Conservation (phyloP, 1,140 invertebrate species). For the Anastrepha ludens region DNA sequence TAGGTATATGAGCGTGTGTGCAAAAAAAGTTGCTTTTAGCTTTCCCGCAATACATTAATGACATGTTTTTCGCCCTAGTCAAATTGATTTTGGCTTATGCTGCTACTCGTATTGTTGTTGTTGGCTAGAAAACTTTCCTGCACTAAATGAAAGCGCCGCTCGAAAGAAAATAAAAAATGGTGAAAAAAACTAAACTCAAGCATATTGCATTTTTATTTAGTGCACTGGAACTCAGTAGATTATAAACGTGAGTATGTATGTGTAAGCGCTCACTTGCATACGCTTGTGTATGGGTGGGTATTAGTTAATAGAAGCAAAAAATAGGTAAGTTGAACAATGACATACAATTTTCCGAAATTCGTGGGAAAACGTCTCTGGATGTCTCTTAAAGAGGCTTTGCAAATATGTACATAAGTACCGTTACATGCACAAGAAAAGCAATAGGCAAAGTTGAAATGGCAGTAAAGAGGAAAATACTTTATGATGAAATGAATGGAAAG, state of each 20-base stretch:
- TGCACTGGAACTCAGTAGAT: background rate
- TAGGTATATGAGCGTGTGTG: background rate
- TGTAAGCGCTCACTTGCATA: background rate
- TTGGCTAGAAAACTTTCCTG: background rate
- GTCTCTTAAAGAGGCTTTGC: background rate
- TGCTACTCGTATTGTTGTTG: background rate
- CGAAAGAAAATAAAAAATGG: background rate
- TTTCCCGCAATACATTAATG: background rate
- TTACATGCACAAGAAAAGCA: background rate
- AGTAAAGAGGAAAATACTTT: too few relatives aligned
- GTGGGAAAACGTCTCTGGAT: background rate
- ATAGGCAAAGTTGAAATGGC: background rate
- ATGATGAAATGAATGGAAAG: too few relatives aligned
- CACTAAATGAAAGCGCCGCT: background rate
- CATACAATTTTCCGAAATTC: background rate
- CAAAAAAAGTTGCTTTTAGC: background rate
- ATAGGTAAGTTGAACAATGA: background rate
- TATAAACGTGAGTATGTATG: background rate
- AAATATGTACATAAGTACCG: background rate
- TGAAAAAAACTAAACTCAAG: background rate
- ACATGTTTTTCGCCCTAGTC: background rate
- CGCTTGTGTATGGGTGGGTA: background rate
- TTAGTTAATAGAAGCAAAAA: too few relatives aligned
- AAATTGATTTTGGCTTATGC: background rate
- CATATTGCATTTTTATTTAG: background rate